Base-by-base conservation (phyloP, 2,797 vertebrate genomes). In the Leptodactylus fallax region DNA sequence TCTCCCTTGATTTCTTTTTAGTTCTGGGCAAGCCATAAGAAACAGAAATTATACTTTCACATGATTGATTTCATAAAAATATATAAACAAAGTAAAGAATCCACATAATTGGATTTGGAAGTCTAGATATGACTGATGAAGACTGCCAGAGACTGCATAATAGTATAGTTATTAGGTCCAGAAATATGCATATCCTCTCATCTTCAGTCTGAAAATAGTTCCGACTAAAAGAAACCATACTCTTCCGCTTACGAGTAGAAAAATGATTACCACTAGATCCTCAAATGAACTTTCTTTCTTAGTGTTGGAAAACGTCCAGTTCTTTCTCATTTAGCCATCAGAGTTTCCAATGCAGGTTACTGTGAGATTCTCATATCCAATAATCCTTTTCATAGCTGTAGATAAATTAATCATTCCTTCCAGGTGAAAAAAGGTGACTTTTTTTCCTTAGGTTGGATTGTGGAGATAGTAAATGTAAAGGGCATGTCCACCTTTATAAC, bases 371-470 rank as follows among this genome's bases (percentile, higher is more conserved):
- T 63, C 36, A 36, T 36, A 36, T 36, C 36, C 36, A n/a, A 63
- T 63, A 63, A 63, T 23, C 61, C 61, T 63, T 63, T 63, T 63
- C 61, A 63, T 63, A 63, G 61, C n/a, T 63, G 61, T 21, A 63
- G 61, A 63, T 63, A 23, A 63, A 63, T 63, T 63, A 63, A 63
- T 63, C 61, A n/a, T 63, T 63, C 21, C 58, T 8, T 61, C 21
- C 61, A 63, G n/a, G 9, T 63, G 61, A 63, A 23, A 63, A n/a
- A n/a, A 17, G 9, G n/a, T 19, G 17, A 58, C 9, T 21, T 6
- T 61, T 63, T n/a, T 23, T 23, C 10, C 61, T 36, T 1, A 63
- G 61, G 21, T n/a, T 63, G 61, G 61, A 8, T 63, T 63, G 8
- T 63, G 8, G 8, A 12, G 7, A 7, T n/a, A 63, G 21, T n/a